Conservation (phyloP, 2,113 vertebrate genomes). For the Entomyzon cyanotis region DNA sequence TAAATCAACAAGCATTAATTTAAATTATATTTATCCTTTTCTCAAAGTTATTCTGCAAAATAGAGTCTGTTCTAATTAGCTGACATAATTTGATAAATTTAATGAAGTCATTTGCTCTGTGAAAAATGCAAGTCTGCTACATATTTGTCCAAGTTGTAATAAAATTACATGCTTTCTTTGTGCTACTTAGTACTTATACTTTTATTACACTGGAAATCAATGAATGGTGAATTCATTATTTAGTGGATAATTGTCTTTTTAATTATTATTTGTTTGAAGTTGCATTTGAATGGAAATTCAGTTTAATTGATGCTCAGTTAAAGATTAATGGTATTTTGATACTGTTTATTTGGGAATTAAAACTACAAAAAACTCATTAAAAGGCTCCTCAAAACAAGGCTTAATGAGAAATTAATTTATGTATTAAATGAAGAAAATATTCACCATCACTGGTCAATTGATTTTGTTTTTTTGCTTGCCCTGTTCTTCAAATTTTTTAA, state of each 20-base stretch:
- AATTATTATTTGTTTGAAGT: background rate
- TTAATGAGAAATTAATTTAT: background rate
- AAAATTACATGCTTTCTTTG: background rate
- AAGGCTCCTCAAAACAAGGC: background rate
- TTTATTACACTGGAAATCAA: background rate
- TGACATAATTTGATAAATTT: constrained; percentile 5
- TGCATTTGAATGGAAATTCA: background rate
- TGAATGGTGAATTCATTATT: background rate
- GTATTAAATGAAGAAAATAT: background rate
- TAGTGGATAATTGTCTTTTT: background rate
- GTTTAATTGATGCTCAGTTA: background rate
- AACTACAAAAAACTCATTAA: background rate
- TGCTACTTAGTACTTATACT: background rate
- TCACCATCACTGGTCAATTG: background rate
- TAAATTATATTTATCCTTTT: background rate
- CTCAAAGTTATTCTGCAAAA: background rate
- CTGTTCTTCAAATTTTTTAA: background rate
- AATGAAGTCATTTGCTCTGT: background rate
- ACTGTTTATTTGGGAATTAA: background rate
- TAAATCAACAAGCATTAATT: background rate
- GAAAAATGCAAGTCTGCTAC: background rate
- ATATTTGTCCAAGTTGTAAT: background rate
- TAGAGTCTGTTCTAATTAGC: background rate
- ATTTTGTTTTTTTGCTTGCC: background rate
- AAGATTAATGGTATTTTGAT: background rate